Evolutionary conservation across 2,113 vertebrate species (phyloP).

Genomic region (Camarhynchus parvulus): DNA sequence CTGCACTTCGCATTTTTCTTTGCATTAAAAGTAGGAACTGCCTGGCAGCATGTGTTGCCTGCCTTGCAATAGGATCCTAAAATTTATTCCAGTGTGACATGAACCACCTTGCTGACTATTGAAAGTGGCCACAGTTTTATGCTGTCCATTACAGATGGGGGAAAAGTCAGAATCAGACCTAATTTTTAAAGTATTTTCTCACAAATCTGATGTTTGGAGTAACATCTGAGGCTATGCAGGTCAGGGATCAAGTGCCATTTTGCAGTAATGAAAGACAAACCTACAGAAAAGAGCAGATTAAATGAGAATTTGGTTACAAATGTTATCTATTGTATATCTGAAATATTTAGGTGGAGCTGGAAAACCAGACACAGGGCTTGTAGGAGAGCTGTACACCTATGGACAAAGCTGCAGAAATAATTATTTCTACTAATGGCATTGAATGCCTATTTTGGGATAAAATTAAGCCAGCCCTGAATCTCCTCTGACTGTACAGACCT

Average conservation of each 20-base stretch:
- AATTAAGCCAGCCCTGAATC: not conserved
- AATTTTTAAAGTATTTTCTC: not conserved
- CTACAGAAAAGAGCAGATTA: not conserved
- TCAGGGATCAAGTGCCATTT: not conserved
- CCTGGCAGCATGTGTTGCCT: not conserved
- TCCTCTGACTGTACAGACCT: not conserved
- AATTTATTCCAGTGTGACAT: not conserved
- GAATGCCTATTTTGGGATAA: not conserved
- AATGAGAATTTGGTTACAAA: not conserved
- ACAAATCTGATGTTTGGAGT: not conserved
- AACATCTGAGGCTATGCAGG: not conserved
- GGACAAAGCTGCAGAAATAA: not conserved
- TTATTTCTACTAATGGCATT: not conserved
- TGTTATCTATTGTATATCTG: not conserved
- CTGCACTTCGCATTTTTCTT: not conserved
- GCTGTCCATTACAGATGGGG: fast-evolving
- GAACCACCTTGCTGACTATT: not conserved
- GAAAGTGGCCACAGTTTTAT: not conserved
- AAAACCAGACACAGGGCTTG: not conserved
- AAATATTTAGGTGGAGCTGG: not conserved
- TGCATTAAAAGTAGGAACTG: not conserved
- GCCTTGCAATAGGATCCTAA: not conserved
- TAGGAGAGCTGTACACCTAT: not conserved
- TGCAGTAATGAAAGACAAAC: not conserved
- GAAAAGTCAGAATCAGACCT: not conserved